These are phyloP conservation scores for Onthophagus taurus DNA, from an alignment of 1,140 invertebrate species.

Conservation along the genomic window DNA sequence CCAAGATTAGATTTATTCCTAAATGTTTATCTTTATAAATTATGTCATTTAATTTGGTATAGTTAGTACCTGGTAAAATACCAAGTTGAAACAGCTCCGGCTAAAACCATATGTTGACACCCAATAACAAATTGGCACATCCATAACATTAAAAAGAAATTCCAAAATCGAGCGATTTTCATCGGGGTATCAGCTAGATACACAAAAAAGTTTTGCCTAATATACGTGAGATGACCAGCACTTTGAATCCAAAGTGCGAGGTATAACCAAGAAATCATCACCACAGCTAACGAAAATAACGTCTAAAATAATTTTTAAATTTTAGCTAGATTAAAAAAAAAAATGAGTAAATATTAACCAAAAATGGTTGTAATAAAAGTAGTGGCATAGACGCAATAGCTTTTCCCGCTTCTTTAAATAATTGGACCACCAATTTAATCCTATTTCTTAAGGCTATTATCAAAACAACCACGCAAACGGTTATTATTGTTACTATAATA, in stretches of 20 bases:
- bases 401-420: conserved; percentile 70
- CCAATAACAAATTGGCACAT: conserved; percentile 62
- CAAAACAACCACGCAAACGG: conserved; percentile 54
- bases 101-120: conserved; percentile 69
- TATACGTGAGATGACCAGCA: conserved; percentile 44
- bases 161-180: conserved; percentile 37
- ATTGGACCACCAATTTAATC: conserved; percentile 55
- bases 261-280: conserved; percentile 51
- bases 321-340: background rate
- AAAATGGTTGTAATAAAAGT: conserved; percentile 64
- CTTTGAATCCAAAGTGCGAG: conserved; percentile 53
- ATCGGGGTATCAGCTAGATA: conserved; percentile 46
- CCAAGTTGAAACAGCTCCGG: conserved; percentile 65
- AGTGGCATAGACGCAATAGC: conserved; percentile 60
- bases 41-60: background rate
- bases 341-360: conserved; percentile 44
- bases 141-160: conserved; percentile 60
- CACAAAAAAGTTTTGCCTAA: conserved; percentile 37
- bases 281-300: conserved; percentile 46
- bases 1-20: conserved; percentile 55
- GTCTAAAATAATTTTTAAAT: conserved; percentile 44
- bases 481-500: conserved; percentile 51
- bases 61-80: conserved; percentile 60
- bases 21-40: conserved; percentile 21
- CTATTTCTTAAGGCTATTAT: conserved; percentile 64